Evolutionary conservation across 2,797 vertebrate genomes (phyloP).

Genomic region (Channa striata): DNA sequence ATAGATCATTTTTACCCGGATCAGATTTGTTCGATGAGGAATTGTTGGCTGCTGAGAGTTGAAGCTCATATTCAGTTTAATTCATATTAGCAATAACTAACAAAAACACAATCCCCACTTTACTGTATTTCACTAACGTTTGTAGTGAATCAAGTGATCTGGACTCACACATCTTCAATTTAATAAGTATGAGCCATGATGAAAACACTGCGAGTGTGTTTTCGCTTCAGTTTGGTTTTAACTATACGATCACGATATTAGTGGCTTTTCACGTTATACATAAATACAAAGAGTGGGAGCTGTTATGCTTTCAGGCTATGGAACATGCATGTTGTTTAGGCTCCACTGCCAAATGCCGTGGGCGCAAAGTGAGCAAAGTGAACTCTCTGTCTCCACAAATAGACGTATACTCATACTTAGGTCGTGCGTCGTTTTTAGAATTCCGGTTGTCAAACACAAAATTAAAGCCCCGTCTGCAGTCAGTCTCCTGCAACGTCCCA

Average conservation of each 20-base stretch:
- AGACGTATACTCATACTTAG: slow-evolving; percentile 25
- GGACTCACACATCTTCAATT: too few relatives aligned
- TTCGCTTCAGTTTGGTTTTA: not conserved
- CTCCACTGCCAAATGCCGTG: slow-evolving; percentile 38
- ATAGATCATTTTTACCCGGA: too few relatives aligned
- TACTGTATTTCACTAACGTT: too few relatives aligned
- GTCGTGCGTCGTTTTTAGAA: not conserved
- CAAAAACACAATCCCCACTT: too few relatives aligned
- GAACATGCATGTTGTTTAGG: slow-evolving; percentile 47
- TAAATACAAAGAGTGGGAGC: slow-evolving; percentile 36
- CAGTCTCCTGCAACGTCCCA: not conserved
- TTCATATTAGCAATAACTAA: too few relatives aligned
- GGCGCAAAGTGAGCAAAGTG: slow-evolving; percentile 35
- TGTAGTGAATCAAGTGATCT: too few relatives aligned
- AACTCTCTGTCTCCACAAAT: slow-evolving; percentile 42
- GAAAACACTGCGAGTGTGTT: too few relatives aligned
- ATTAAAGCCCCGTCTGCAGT: not conserved
- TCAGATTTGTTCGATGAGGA: too few relatives aligned
- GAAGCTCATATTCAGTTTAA: too few relatives aligned
- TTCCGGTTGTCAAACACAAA: not conserved
- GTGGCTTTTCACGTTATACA: slow-evolving; percentile 6
- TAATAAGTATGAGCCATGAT: not conserved
- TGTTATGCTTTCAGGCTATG: slow-evolving; percentile 30
- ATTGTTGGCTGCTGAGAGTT: too few relatives aligned
- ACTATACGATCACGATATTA: too few relatives aligned